Evolutionary conservation across 2,888 invertebrate species (phyloP).

Genomic region (Lutraria lutraria): DNA sequence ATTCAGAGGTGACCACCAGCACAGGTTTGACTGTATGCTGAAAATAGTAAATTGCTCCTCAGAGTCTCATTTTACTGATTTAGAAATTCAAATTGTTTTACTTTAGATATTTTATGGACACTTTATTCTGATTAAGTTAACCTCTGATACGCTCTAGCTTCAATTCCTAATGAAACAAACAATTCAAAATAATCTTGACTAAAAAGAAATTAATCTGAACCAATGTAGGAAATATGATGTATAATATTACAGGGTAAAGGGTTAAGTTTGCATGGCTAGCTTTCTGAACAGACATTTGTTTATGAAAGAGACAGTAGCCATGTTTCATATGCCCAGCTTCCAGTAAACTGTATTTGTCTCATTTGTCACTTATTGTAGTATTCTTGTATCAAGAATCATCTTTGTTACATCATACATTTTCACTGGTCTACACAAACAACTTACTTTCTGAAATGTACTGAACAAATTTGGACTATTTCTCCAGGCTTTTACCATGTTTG

Average conservation of each 20-base stretch:
- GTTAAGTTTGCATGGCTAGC: slow-evolving; percentile 30
- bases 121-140: too few species aligned
- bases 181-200: too few species aligned
- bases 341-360: not conserved
- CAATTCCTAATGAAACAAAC: too few species aligned
- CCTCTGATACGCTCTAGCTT: too few species aligned
- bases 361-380: slow-evolving; percentile 1
- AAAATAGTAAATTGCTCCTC: too few species aligned
- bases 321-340: slow-evolving; percentile 14
- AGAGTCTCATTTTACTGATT: too few species aligned
- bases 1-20: too few species aligned
- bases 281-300: slow-evolving; percentile 20
- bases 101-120: too few species aligned
- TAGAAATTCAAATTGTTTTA: too few species aligned
- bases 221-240: not conserved
- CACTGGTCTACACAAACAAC: not conserved
- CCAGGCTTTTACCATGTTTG: not conserved
- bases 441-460: not conserved
- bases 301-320: slow-evolving; percentile 2
- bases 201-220: too few species aligned
- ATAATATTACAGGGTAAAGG: not conserved
- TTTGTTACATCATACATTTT: not conserved
- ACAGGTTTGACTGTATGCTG: too few species aligned
- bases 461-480: not conserved
- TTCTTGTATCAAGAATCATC: not conserved